Conservation (phyloP, 1,140 invertebrate genomes). For the Drosophila novamexicana region DNA sequence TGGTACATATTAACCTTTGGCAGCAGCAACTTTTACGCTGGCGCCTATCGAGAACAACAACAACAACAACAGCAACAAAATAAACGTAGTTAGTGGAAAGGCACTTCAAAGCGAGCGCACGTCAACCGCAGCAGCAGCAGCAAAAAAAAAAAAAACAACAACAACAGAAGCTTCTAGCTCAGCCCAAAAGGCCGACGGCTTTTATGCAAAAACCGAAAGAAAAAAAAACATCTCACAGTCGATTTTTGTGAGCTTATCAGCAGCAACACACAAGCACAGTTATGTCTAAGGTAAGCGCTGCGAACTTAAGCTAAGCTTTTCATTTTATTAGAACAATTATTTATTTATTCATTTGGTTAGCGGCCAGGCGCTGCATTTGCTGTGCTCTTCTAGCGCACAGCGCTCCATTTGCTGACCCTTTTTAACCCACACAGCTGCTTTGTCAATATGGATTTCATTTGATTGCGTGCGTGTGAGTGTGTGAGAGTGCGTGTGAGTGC, state of each 20-base stretch:
- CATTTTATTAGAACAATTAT: constrained; percentile 76
- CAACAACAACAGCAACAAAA: constrained; percentile 17
- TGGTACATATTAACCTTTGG: constrained; percentile 15
- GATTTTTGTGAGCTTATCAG: constrained; percentile 39
- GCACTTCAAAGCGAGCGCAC: constrained; percentile 26
- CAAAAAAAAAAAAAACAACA: constrained; percentile 11
- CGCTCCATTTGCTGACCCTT: not conserved
- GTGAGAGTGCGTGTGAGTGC: constrained; percentile 2
- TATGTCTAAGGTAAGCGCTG: constrained; percentile 69
- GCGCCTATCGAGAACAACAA: constrained; percentile 9
- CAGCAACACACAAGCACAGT: constrained; percentile 26
- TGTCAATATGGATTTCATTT: constrained; percentile 74
- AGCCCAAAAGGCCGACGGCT: constrained; percentile 51
- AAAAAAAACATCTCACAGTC: constrained; percentile 16
- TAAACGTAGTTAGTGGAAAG: constrained; percentile 29
- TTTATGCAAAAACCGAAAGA: constrained; percentile 20
- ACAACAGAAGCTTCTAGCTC: constrained; percentile 29
- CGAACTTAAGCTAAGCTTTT: constrained; percentile 49
- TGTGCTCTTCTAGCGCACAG: constrained; percentile 1
- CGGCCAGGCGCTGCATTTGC: constrained; percentile 8
- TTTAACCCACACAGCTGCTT: constrained; percentile 40
- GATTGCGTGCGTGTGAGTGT: constrained; percentile 46
- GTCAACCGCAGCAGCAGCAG: constrained; percentile 30
- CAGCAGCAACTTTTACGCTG: constrained; percentile 26
- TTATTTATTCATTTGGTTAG: constrained; percentile 67